These are phyloP conservation scores for Trichacis sp. DNA, from an alignment of 2,888 invertebrate species.

Conservation along the genomic window DNA sequence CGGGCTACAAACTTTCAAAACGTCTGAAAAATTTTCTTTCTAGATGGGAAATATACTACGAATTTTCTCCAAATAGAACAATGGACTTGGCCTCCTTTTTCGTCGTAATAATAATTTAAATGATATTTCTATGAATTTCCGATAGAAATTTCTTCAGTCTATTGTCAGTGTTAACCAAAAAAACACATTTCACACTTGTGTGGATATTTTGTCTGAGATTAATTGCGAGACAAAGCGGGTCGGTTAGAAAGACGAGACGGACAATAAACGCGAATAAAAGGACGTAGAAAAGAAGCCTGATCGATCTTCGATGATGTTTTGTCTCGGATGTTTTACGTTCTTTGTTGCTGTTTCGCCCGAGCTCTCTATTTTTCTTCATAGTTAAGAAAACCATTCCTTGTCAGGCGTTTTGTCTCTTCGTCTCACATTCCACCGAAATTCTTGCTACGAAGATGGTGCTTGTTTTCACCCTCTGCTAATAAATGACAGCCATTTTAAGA, in stretches of 20 bases:
- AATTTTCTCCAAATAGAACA: too few species aligned
- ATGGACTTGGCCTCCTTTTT: too few species aligned
- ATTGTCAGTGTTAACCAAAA: too few species aligned
- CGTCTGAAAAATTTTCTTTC: too few species aligned
- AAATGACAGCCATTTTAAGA: not conserved
- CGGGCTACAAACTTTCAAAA: too few species aligned
- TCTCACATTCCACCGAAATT: slow-evolving; percentile 25
- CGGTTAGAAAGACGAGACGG: not conserved
- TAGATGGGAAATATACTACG: too few species aligned
- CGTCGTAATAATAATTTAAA: too few species aligned
- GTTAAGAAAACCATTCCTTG: slow-evolving; percentile 11
- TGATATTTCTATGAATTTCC: too few species aligned
- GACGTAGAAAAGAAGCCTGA: slow-evolving; percentile 14
- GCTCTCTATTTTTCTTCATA: slow-evolving; percentile 19
- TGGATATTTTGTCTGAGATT: too few species aligned
- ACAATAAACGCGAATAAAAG: slow-evolving; percentile 21
- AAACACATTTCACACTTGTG: too few species aligned
- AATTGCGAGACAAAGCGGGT: too few species aligned
- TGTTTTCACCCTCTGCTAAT: slow-evolving; percentile 15
- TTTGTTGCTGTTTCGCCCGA: slow-evolving; percentile 10
- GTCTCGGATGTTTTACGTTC: slow-evolving; percentile 21
- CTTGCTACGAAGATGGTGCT: slow-evolving; percentile 24
- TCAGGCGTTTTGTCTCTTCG: slow-evolving; percentile 14
- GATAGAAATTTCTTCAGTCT: too few species aligned
- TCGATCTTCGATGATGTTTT: slow-evolving; percentile 31